Conservation (phyloP, 2,888 invertebrate genomes). For the Atrina japonica region DNA sequence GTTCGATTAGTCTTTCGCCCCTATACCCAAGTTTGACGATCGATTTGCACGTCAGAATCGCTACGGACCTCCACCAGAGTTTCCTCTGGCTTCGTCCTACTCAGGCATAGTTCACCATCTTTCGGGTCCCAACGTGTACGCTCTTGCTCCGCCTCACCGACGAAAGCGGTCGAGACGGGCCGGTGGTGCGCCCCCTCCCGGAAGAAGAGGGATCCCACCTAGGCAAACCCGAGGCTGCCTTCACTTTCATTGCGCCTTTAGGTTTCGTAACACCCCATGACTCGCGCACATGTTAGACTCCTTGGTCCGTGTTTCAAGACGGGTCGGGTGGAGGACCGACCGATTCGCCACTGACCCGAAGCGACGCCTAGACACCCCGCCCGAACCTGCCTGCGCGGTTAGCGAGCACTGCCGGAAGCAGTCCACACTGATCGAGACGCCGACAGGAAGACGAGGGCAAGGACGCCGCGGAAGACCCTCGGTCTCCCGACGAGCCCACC, state of each 20-base stretch:
- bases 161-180: slow-evolving; percentile 70
- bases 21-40: slow-evolving; percentile 89
- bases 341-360: slow-evolving; percentile 52
- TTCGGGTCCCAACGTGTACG: slow-evolving; percentile 87
- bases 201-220: slow-evolving; percentile 54
- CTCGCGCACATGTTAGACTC: slow-evolving; percentile 88
- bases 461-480: background rate
- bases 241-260: slow-evolving; percentile 87
- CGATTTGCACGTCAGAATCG: slow-evolving; percentile 90
- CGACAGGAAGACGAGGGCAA: slow-evolving; percentile 28
- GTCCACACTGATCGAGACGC: slow-evolving; percentile 41
- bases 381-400: slow-evolving; percentile 35
- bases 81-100: slow-evolving; percentile 87
- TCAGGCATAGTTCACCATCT: slow-evolving; percentile 89
- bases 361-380: slow-evolving; percentile 33
- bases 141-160: slow-evolving; percentile 83
- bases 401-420: slow-evolving; percentile 46
- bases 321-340: slow-evolving; percentile 83
- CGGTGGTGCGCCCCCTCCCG: slow-evolving; percentile 81
- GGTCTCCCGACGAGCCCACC: slow-evolving; percentile 4
- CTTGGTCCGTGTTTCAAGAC: slow-evolving; percentile 91
- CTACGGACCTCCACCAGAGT: slow-evolving; percentile 87
- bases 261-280: slow-evolving; percentile 84
- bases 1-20: slow-evolving; percentile 87
- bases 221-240: slow-evolving; percentile 80